These are phyloP conservation scores for Diplazon laetatorius DNA, from an alignment of 2,888 invertebrate species.

Conservation along the genomic window DNA sequence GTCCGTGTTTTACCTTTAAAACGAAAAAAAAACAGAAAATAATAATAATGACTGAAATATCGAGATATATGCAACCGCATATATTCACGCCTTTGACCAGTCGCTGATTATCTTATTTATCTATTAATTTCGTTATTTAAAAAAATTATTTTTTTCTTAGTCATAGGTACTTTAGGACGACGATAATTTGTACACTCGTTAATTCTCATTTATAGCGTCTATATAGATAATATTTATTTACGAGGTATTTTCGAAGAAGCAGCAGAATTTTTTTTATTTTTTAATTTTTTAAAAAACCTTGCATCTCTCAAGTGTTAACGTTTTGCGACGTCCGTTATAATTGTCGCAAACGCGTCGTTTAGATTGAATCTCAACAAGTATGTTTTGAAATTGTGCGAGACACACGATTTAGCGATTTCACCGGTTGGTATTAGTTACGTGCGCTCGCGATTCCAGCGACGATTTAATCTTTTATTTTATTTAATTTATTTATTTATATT, in stretches of 20 bases:
- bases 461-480: not conserved
- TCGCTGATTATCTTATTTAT: constrained; percentile 59
- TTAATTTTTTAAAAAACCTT: constrained; percentile 35
- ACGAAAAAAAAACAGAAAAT: no score
- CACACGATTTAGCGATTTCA: constrained; percentile 11
- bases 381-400: constrained; percentile 32
- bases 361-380: constrained; percentile 54
- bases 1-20: constrained; percentile 67
- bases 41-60: no score
- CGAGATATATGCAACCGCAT: constrained; percentile 43
- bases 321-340: constrained; percentile 30
- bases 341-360: constrained; percentile 29
- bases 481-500: no score
- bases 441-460: constrained; percentile 21
- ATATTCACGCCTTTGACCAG: constrained; percentile 46
- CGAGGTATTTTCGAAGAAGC: no score
- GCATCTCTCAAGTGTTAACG: constrained; percentile 52
- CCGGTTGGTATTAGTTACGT: constrained; percentile 8
- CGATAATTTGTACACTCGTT: no score
- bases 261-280: no score
- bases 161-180: constrained; percentile 54
- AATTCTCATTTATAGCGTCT: no score
- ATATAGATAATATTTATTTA: constrained; percentile 16
- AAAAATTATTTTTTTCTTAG: constrained; percentile 41
- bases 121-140: constrained; percentile 19